Percentiles rank a stretch among this genome's conserved stretches.
Conservation (phyloP, 2,113 vertebrate genomes). For the Saguinus imperator region DNA sequence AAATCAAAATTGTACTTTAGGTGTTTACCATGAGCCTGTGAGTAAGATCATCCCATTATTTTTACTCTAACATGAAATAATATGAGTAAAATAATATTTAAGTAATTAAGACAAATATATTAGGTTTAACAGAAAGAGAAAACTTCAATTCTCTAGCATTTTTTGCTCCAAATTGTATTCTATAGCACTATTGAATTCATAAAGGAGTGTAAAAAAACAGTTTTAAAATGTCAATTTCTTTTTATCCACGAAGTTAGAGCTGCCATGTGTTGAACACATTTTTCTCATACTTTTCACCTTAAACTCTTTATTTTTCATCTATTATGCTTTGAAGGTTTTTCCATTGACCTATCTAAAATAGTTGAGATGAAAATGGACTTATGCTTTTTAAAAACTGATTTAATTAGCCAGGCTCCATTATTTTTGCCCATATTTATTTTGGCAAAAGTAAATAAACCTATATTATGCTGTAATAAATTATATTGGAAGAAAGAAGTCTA, state of each 20-base stretch:
- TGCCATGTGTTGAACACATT: constrained; percentile 65
- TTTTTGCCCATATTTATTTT: constrained; percentile 62
- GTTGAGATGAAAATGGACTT: constrained; percentile 58
- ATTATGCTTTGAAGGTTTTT: constrained; percentile 53
- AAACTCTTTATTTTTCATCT: not conserved
- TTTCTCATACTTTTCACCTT: constrained; percentile 42
- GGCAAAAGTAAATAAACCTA: constrained; percentile 58
- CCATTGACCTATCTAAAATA: constrained; percentile 38
- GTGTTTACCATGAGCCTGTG: not conserved
- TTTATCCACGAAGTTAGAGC: not conserved
- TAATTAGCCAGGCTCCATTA: constrained; percentile 61
- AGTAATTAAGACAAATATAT: not conserved
- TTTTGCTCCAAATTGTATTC: not conserved
- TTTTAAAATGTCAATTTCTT: not conserved
- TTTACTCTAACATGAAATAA: constrained; percentile 14
- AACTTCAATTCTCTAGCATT: not conserved
- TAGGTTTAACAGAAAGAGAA: constrained; percentile 44
- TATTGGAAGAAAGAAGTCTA: constrained; percentile 2
- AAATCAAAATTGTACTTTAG: no score
- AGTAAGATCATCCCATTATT: not conserved
- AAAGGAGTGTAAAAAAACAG: not conserved
- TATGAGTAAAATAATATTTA: constrained; percentile 38
- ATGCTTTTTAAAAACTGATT: constrained; percentile 39
- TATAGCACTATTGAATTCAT: constrained; percentile 17
- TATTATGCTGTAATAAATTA: not conserved